Conservation (phyloP, 2,113 vertebrate species). For the Orthonyx spaldingii region DNA sequence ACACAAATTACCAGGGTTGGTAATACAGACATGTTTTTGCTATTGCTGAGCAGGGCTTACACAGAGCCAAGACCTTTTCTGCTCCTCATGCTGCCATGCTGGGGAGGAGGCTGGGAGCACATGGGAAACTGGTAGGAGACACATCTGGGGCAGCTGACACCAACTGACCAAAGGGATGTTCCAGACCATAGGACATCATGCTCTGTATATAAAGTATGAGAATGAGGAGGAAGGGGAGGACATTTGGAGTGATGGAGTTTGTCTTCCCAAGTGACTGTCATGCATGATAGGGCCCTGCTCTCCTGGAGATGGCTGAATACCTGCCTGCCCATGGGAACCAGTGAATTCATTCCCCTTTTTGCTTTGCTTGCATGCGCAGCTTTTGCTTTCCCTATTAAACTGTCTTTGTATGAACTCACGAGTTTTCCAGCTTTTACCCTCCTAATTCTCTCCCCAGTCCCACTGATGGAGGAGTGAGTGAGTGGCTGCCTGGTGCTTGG, state of each 20-base stretch:
- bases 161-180: neutral
- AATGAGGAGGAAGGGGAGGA: neutral
- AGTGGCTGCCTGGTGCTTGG: neutral
- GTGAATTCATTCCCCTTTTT: neutral
- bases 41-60: neutral
- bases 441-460: neutral
- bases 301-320: neutral
- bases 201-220: neutral
- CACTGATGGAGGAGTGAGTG: neutral
- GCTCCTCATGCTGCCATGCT: neutral
- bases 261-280: neutral
- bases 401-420: accelerated
- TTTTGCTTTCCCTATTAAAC: neutral
- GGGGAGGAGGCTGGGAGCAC: neutral
- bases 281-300: accelerated
- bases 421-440: neutral
- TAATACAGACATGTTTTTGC: neutral
- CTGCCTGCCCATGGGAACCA: neutral
- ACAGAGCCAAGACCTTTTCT: neutral
- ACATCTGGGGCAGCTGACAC: neutral
- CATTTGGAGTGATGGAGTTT: neutral
- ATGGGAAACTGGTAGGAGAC: neutral
- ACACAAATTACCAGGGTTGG: neutral
- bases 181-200: neutral
- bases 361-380: accelerated